Conservation (phyloP, 2,888 invertebrate species). For the Unio pictorum region DNA sequence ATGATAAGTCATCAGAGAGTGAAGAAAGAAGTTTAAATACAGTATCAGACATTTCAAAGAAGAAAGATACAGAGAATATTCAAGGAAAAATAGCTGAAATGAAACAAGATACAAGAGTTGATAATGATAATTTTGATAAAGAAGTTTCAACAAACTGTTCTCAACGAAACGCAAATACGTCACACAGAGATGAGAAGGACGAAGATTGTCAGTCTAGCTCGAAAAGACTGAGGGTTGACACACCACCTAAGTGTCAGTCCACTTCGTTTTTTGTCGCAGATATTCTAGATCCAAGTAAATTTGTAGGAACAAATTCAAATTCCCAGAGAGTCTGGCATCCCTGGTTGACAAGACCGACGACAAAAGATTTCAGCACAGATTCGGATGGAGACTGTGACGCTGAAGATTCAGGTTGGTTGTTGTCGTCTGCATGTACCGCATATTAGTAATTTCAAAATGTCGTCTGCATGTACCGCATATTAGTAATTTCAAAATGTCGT, state of each 20-base stretch:
- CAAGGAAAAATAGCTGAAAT: too few species aligned
- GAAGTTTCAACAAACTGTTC: too few species aligned
- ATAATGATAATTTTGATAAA: too few species aligned
- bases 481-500: not conserved
- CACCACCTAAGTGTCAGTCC: constrained; percentile 27
- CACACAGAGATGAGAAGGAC: too few species aligned
- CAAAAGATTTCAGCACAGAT: constrained; percentile 8
- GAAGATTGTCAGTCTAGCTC: too few species aligned
- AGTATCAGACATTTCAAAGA: too few species aligned
- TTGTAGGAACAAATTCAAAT: constrained; percentile 38
- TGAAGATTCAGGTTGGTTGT: constrained; percentile 14
- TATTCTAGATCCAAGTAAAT: constrained; percentile 62
- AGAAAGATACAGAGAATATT: too few species aligned
- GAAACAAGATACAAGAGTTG: too few species aligned
- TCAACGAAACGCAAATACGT: too few species aligned
- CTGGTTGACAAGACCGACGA: constrained; percentile 16
- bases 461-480: not conserved
- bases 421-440: not conserved
- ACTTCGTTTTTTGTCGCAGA: constrained; percentile 62
- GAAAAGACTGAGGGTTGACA: too few species aligned
- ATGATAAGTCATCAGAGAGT: too few species aligned
- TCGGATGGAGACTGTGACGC: constrained; percentile 13
- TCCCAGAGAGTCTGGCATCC: constrained; percentile 26
- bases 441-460: not conserved
- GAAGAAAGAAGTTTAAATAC: too few species aligned